Base-by-base conservation (phyloP, 2,113 vertebrate genomes). In the Hylia prasina region DNA sequence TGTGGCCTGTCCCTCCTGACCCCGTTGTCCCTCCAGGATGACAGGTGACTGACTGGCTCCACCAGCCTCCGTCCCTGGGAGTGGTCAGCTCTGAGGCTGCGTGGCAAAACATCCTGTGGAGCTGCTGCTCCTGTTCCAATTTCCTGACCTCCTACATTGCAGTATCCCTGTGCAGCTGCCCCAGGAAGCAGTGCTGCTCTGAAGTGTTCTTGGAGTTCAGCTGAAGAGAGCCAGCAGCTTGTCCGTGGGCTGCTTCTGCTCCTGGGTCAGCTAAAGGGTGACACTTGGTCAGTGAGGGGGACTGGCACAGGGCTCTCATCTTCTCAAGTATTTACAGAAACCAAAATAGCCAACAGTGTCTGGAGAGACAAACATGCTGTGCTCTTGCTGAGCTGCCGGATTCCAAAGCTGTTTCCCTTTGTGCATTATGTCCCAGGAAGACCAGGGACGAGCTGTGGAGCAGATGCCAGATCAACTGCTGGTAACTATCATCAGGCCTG, bases 401-500 rank as follows among this genome's bases (percentile, higher is more conserved):
- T 89, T 94, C 54, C 92, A 77, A 27, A 63, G 79, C 75, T 90
- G 66, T 76, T 96, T 84, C 65, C 63, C 64, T 81, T 78, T 77
- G 82, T 86, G 54, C 69, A 20, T 77, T 75, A 44, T 44, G 80
- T 78, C 71, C 72, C 76, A 16, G 68, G 56, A 93, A 94, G 82
- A 54, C 2, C 45, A 54, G 60, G 79, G 82, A 48, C 66, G 47
- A 89, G 66, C 79, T 70, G 63, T 61, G 82, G 48, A 65, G 82
- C 79, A 70, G 72, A 61, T 93, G 76, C 79, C 91, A 5, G 45
- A 39, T 88, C 70, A 73, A 35, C 68, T 95, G 82, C 66, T 90
- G 88, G 66, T 93, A 65, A 31, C 61, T 90, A 69, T 35, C 13
- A 28, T 30, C 37, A 58, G 24, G 53, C 70, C 66, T 69, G 66